A percentile compares a stretch with the other conserved stretches of the same genome.
phyloP scores from a whole-genome alignment of 2,797 vertebrate genomes.

The Vespertilio murinus region DNA sequence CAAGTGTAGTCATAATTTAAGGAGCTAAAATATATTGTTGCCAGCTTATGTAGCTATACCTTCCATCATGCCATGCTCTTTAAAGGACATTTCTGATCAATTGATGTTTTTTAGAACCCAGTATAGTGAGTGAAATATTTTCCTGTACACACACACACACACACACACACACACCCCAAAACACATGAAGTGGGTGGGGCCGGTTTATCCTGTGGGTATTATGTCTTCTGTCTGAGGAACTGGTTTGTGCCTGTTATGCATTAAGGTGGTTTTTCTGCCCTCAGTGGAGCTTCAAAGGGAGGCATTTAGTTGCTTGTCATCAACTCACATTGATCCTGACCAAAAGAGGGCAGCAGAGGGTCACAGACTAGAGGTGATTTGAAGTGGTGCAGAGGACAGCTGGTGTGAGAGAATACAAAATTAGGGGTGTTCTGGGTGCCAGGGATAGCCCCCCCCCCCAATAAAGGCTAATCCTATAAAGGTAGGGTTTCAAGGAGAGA shows the following conservation, averaged over 20 bases:
- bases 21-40: slow-evolving; percentile 34
- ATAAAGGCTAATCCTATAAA: neutral
- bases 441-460: neutral
- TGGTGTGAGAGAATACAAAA: neutral
- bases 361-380: neutral
- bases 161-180: neutral
- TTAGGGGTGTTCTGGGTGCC: neutral
- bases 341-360: slow-evolving; percentile 69
- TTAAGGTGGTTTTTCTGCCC: neutral
- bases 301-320: neutral
- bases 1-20: slow-evolving; percentile 67
- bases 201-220: neutral
- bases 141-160: neutral
- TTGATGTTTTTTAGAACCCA: neutral
- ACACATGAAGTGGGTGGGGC: accelerated
- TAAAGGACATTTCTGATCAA: neutral
- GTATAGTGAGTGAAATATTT: neutral
- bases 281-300: neutral
- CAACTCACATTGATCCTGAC: neutral
- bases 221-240: neutral
- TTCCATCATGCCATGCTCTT: neutral
- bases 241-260: neutral
- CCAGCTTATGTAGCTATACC: neutral
- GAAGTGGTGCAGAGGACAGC: neutral
- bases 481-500: neutral